Evolutionary conservation across 2,113 vertebrate genomes (phyloP).

Genomic region (Octodon degus): DNA sequence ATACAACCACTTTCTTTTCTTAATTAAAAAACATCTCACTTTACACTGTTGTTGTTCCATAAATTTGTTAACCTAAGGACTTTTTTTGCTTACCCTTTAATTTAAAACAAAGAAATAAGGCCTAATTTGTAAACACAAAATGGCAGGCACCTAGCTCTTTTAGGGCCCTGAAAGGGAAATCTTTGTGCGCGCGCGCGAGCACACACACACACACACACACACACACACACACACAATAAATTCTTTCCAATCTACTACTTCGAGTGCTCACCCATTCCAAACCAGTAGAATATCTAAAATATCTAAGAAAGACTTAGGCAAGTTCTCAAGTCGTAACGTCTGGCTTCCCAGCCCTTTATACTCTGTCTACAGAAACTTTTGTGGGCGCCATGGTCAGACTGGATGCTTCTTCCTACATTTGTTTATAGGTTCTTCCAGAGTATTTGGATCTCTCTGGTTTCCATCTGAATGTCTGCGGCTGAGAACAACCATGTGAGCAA

Average conservation of each 20-base stretch:
- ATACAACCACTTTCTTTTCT: slow-evolving; percentile 32
- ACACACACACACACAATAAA: neutral
- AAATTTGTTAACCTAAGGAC: neutral
- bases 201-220: neutral
- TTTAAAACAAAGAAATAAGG: slow-evolving; percentile 6
- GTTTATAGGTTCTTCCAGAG: slow-evolving; percentile 75
- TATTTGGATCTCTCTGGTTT: slow-evolving; percentile 79
- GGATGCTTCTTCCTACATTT: slow-evolving; percentile 75
- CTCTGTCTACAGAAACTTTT: slow-evolving; percentile 70
- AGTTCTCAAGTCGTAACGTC: slow-evolving; percentile 46
- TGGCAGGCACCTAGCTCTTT: neutral
- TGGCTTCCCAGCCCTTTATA: slow-evolving; percentile 42
- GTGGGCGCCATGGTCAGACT: slow-evolving; percentile 72
- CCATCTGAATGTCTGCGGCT: slow-evolving; percentile 80
- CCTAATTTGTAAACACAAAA: slow-evolving; percentile 17
- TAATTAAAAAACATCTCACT: slow-evolving; percentile 1
- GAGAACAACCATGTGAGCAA: slow-evolving; percentile 76
- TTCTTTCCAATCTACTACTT: neutral
- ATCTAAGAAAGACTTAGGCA: slow-evolving; percentile 45
- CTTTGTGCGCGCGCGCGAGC: neutral
- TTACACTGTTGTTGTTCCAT: neutral
- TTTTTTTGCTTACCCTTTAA: slow-evolving; percentile 34
- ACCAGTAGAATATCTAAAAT: neutral
- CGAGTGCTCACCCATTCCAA: neutral
- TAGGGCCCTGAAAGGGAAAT: neutral